These are phyloP conservation scores for Lagenorhynchus albirostris DNA, from an alignment of 2,113 vertebrate genomes.

Conservation along the genomic window DNA sequence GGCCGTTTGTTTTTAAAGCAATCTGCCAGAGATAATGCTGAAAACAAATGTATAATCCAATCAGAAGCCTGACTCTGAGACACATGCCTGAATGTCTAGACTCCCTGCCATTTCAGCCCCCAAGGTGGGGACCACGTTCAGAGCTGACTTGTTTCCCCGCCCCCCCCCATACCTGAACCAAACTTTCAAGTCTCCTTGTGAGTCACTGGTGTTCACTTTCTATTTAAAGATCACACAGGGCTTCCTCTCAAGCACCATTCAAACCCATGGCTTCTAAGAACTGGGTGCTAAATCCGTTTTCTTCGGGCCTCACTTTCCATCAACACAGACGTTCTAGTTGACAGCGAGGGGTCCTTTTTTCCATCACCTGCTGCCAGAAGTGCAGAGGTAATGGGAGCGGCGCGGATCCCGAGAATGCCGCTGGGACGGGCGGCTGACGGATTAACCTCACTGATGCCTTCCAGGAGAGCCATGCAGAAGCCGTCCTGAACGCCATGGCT, in stretches of 20 bases:
- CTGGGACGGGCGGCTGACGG: background rate
- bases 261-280: conserved; percentile 52
- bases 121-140: background rate
- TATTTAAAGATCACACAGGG: conserved; percentile 53
- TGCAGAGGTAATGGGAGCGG: background rate
- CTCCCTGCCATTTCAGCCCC: background rate
- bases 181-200: conserved; percentile 41
- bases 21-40: background rate
- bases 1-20: background rate
- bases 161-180: background rate
- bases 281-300: background rate
- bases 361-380: background rate
- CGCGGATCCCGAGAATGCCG: background rate
- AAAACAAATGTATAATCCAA: background rate
- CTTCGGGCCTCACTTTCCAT: conserved; percentile 52
- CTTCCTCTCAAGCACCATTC: conserved; percentile 39
- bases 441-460: background rate
- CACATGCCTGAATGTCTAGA: background rate
- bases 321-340: background rate
- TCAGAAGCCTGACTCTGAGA: background rate
- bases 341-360: background rate
- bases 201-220: conserved; percentile 40
- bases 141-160: background rate
- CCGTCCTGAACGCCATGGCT: background rate
- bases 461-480: background rate